These are phyloP conservation scores for Tenthredo notha DNA, from an alignment of 2,888 invertebrate species.

Conservation along the genomic window DNA sequence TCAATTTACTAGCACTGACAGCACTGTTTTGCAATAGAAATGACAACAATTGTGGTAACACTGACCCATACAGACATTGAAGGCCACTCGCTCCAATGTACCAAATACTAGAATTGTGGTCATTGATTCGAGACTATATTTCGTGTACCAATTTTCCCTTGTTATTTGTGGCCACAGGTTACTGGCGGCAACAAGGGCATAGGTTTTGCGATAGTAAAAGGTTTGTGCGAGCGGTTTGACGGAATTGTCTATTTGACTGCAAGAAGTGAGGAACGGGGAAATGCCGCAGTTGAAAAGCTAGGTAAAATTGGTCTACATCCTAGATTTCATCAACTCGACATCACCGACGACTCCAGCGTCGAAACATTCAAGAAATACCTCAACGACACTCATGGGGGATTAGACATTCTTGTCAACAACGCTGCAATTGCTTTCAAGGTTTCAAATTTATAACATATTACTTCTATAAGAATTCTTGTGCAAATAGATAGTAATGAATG, in stretches of 20 bases:
- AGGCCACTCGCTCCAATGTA: no score
- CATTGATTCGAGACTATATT: neutral
- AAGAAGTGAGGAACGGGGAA: conserved; percentile 81
- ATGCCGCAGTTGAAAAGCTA: conserved; percentile 81
- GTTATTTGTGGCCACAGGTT: conserved; percentile 76
- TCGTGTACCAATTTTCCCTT: neutral
- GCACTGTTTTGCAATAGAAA: no score
- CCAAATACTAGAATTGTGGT: no score
- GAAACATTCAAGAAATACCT: conserved; percentile 82
- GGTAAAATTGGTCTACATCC: conserved; percentile 81
- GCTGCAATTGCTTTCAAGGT: conserved; percentile 87
- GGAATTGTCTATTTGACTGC: conserved; percentile 87
- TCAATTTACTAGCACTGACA: no score
- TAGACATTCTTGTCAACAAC: conserved; percentile 89
- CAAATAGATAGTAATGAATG: neutral
- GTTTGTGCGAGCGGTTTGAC: conserved; percentile 83
- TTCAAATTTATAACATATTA: neutral
- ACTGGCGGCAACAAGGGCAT: conserved; percentile 88
- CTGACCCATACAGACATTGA: no score
- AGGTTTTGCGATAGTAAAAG: conserved; percentile 86
- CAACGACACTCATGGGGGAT: conserved; percentile 82
- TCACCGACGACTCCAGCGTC: conserved; percentile 82
- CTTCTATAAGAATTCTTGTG: neutral
- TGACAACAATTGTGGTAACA: no score
- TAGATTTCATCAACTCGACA: conserved; percentile 86